phyloP scores from a whole-genome alignment of 2,888 invertebrate genomes.

The Macaria liturata region DNA sequence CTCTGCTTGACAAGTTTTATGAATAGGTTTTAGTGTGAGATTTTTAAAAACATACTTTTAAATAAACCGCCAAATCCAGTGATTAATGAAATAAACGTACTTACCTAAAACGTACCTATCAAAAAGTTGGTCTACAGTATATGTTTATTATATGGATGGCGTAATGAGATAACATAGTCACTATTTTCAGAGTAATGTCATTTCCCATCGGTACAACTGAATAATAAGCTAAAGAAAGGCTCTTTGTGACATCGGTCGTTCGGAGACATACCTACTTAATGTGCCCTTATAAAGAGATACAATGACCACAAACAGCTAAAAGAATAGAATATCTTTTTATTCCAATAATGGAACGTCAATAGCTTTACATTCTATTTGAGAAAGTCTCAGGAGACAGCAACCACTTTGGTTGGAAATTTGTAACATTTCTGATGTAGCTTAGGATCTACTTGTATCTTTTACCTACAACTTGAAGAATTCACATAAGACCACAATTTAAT shows the following conservation, averaged over 20 bases:
- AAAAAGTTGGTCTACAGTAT: too few relatives aligned
- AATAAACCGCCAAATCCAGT: too few relatives aligned
- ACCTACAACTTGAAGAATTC: too few relatives aligned
- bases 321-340: conserved; percentile 3
- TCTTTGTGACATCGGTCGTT: conserved; percentile 27
- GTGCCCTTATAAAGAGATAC: conserved; percentile 28
- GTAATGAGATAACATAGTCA: too few relatives aligned
- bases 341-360: conserved; percentile 29
- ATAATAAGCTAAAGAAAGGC: conserved; percentile 28
- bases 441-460: too few relatives aligned
- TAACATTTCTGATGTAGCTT: too few relatives aligned
- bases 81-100: too few relatives aligned
- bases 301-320: conserved; percentile 22
- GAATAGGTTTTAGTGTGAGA: too few relatives aligned
- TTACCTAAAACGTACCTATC: too few relatives aligned
- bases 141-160: too few relatives aligned
- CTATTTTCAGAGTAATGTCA: conserved; percentile 4
- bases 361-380: conserved; percentile 21
- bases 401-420: not conserved
- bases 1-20: not conserved
- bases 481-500: too few relatives aligned
- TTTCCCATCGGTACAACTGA: conserved; percentile 3
- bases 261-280: conserved; percentile 28
- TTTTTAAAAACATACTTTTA: too few relatives aligned
- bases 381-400: conserved; percentile 7